phyloP scores from a whole-genome alignment of 2,888 invertebrate species.

The Nymphalis polychloros region DNA sequence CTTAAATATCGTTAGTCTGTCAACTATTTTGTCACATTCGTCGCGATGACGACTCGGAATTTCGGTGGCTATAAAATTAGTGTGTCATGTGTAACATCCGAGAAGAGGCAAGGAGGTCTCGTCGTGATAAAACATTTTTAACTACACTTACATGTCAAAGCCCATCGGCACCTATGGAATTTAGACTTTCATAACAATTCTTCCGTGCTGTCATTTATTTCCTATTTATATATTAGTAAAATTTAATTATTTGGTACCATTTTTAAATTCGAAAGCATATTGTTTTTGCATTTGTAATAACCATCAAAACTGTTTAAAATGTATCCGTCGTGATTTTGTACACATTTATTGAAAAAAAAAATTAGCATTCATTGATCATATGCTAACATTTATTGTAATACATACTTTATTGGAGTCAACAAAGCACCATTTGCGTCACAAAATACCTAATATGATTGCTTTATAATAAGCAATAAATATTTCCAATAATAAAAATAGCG shows the following conservation, averaged over 20 bases:
- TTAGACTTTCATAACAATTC: neutral
- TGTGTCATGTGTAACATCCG: constrained; percentile 62
- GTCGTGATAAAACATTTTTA: constrained; percentile 50
- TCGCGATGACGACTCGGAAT: constrained; percentile 47
- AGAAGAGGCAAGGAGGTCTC: constrained; percentile 57
- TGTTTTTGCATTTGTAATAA: too few relatives aligned
- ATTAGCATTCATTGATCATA: neutral
- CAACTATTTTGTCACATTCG: constrained; percentile 34
- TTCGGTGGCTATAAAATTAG: constrained; percentile 73
- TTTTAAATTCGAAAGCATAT: too few relatives aligned
- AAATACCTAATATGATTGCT: constrained; percentile 1
- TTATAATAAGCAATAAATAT: constrained; percentile 27
- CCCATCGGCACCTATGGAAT: neutral
- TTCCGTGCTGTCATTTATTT: too few relatives aligned
- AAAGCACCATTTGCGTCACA: neutral
- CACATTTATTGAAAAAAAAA: neutral
- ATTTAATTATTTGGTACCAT: too few relatives aligned
- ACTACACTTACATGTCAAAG: constrained; percentile 46
- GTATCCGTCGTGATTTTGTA: neutral
- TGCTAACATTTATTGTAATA: constrained; percentile 8
- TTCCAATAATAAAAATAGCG: constrained; percentile 24
- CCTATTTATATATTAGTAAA: too few relatives aligned
- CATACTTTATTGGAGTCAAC: neutral
- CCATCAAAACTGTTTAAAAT: too few relatives aligned
- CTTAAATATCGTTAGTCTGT: constrained; percentile 18